These are phyloP conservation scores for Loxodonta africana DNA, from an alignment of 2,113 vertebrate genomes.

Conservation along the genomic window DNA sequence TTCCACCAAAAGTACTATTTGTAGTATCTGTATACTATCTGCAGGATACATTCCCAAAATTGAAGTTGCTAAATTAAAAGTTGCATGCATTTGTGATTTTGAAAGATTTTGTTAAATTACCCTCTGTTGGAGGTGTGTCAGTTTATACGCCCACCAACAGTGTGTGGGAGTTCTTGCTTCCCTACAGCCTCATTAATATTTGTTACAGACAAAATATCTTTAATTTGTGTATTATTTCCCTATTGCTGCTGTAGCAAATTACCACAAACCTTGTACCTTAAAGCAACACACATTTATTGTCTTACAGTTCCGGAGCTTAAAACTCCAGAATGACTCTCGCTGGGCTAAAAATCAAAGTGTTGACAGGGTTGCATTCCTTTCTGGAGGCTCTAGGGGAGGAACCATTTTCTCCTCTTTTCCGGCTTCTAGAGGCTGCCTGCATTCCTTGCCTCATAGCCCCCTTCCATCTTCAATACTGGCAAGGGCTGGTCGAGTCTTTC, in stretches of 20 bases:
- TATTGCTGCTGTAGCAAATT: not conserved
- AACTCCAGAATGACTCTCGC: no score
- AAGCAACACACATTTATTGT: not conserved
- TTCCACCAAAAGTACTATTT: not conserved
- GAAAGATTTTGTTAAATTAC: not conserved
- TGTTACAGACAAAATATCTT: not conserved
- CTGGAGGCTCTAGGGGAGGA: no score
- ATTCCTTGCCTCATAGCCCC: not conserved
- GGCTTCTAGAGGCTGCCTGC: not conserved
- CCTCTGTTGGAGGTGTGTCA: not conserved
- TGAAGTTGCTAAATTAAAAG: not conserved
- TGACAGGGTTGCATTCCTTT: no score
- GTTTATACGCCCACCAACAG: not conserved
- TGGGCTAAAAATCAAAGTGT: no score
- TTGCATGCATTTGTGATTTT: not conserved
- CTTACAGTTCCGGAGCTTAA: no score
- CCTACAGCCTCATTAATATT: not conserved
- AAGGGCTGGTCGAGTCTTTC: not conserved
- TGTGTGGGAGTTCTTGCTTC: not conserved
- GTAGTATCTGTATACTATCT: not conserved
- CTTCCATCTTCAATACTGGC: not conserved
- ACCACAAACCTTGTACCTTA: not conserved
- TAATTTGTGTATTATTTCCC: not conserved
- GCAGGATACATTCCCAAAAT: not conserved
- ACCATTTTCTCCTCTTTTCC: not conserved